Evolutionary conservation across 1,140 invertebrate genomes (phyloP).

Genomic region (Pogonomyrmex californicus): DNA sequence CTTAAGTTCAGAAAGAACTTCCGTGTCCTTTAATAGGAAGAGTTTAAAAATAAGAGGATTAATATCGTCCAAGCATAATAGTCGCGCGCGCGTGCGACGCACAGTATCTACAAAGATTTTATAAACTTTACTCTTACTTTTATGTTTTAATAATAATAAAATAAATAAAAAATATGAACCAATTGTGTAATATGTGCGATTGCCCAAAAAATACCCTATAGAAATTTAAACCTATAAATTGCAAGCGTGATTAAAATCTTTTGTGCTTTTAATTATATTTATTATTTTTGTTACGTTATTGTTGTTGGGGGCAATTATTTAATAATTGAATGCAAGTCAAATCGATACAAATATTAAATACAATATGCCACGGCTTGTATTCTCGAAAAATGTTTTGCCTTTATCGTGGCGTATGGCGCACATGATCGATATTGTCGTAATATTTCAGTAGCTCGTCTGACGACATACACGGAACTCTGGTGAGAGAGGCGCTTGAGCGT

Average conservation of each 20-base stretch:
- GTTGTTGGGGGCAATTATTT: neutral
- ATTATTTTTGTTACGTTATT: neutral
- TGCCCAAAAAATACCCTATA: neutral
- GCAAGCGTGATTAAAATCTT: neutral
- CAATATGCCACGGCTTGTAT: neutral
- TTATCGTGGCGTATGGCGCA: conserved; percentile 17
- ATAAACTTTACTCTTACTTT: neutral
- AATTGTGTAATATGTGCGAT: neutral
- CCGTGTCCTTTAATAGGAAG: conserved; percentile 8
- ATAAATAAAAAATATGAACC: neutral
- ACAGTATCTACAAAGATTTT: neutral
- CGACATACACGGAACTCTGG: conserved; percentile 54
- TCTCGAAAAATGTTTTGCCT: conserved; percentile 38
- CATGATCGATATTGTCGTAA: conserved; percentile 58
- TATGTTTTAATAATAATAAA: conserved; percentile 20
- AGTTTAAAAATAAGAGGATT: conserved; percentile 56
- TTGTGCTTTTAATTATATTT: neutral
- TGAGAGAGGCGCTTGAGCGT: conserved; percentile 49
- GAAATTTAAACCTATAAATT: neutral
- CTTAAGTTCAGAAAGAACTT: conserved; percentile 32
- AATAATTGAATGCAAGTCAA: neutral
- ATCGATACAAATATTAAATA: conserved; percentile 7
- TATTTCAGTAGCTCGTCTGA: conserved; percentile 61
- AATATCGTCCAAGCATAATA: conserved; percentile 40
- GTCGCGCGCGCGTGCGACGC: neutral